Percentiles rank a stretch among this genome's conserved stretches.
These are phyloP conservation scores for Nipponacmea schrenckii DNA, from an alignment of 2,888 invertebrate genomes.

Conservation along the genomic window DNA sequence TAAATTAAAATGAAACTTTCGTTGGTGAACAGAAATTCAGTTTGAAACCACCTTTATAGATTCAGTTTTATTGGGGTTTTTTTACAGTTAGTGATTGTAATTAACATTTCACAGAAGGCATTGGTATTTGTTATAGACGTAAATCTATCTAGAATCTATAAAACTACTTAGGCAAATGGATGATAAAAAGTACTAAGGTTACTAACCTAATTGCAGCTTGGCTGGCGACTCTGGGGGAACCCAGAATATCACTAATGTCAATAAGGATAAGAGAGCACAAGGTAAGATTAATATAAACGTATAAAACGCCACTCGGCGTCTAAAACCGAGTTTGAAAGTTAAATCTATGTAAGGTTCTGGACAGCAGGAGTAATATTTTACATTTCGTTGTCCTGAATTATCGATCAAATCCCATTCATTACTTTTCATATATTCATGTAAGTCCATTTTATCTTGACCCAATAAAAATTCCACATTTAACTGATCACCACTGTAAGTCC, in stretches of 20 bases:
- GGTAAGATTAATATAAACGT: slow-evolving; percentile 66
- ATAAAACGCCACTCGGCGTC: slow-evolving; percentile 59
- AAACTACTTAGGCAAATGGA: neutral
- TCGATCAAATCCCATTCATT: slow-evolving; percentile 67
- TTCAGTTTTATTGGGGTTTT: too few species aligned
- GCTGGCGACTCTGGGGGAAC: slow-evolving; percentile 67
- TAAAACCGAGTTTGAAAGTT: slow-evolving; percentile 56
- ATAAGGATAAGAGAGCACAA: slow-evolving; percentile 62
- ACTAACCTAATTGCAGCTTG: slow-evolving; percentile 66
- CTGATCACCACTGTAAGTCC: slow-evolving; percentile 64
- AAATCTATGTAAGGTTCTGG: slow-evolving; percentile 61
- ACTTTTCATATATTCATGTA: slow-evolving; percentile 62
- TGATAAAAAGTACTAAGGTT: neutral
- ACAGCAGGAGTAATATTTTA: slow-evolving; percentile 61
- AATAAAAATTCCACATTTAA: slow-evolving; percentile 53
- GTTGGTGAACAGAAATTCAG: too few species aligned
- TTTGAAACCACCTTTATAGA: too few species aligned
- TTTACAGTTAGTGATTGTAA: too few species aligned
- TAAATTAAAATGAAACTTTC: too few species aligned
- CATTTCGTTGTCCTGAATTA: slow-evolving; percentile 56
- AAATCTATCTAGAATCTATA: too few species aligned
- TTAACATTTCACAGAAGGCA: too few species aligned
- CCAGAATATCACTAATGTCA: slow-evolving; percentile 67
- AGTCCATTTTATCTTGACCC: slow-evolving; percentile 45
- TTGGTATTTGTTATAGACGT: too few species aligned